Evolutionary conservation across 2,113 vertebrate genomes (phyloP).

Genomic region (Cyprinodon tularosa): DNA sequence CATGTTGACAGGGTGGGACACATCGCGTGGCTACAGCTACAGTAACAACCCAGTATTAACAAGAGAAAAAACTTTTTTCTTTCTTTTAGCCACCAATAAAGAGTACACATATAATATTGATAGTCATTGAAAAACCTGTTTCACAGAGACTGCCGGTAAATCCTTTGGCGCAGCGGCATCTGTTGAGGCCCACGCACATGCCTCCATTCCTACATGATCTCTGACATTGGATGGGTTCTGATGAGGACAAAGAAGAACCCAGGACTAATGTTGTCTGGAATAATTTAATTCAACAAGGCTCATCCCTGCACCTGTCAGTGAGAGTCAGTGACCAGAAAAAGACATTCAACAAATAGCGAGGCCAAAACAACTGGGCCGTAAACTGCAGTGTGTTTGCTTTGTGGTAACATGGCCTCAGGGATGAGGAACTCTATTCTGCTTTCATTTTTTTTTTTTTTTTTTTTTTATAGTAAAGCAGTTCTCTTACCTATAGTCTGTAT

Average conservation of each 20-base stretch:
- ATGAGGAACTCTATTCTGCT: not conserved
- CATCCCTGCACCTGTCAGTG: not conserved
- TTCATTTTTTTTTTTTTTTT: not conserved
- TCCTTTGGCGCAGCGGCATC: slow-evolving; percentile 77
- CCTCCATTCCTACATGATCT: slow-evolving; percentile 75
- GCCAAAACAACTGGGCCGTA: not conserved
- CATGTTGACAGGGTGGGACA: slow-evolving; percentile 82
- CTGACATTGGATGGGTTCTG: slow-evolving; percentile 79
- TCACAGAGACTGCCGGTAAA: slow-evolving; percentile 78
- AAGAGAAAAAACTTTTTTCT: not conserved
- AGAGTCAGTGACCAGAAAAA: slow-evolving; percentile 16
- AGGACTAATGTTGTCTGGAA: not conserved
- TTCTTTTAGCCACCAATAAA: not conserved
- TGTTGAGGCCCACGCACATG: slow-evolving; percentile 78
- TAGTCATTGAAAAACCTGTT: slow-evolving; percentile 66
- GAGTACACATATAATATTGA: not conserved
- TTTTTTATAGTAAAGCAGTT: not conserved
- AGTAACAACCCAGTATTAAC: slow-evolving; percentile 22
- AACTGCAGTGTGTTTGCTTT: slow-evolving; percentile 5
- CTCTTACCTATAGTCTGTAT: not conserved
- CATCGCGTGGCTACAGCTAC: slow-evolving; percentile 79
- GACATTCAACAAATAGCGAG: not conserved
- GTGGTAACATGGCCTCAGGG: not conserved
- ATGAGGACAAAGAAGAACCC: slow-evolving; percentile 9
- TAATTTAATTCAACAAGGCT: not conserved